Evolutionary conservation across 2,888 invertebrate genomes (phyloP), one percentile per base, ranked within the genome.

Genomic region (Acheta domesticus): DNA sequence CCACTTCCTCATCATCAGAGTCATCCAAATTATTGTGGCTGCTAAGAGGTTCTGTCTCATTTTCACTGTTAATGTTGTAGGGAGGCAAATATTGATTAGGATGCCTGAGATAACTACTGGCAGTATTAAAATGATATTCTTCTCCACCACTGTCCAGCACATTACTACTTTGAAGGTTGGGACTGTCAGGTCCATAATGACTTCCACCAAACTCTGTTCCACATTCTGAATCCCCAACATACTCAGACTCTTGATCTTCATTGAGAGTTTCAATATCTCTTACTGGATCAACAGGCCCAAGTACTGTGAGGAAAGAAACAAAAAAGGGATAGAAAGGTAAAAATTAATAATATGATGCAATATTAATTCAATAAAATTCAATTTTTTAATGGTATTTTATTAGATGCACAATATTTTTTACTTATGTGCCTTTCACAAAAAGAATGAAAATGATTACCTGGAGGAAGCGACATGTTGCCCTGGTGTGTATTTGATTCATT

Each of bases 71-170:
- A 75, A 84, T 80, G 77, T 84, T 92, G 86, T 92, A 92, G 82
- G 89, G 88, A 79, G 94, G 94, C 85, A 95, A 90, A 89, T 95
- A 96, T 84, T 93, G 91, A 87, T 96, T 94, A 80, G 94, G 94
- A 89, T 95, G 95, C 84, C 93, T 90, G 85, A 94, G 89, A 87
- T 94, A 94, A 85, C 92, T 91, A 84, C 93, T 92, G 82, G 90
- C 86, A 77, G 86, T 84, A 83, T 89, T 88, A 84, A 89, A 89
- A 82, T 88, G 86, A 83, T 87, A 87, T 79, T 87, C 87, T 73
- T 86, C 91, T 90, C 85, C 78, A 79, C 82, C 83, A 81, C 83
- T 79, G 49, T 81, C 78, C 48, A 79, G 80, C 48, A 82, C 77
- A 83, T 81, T 81, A 76, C 80, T 81, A 48, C 80, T 82, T 11